Evolutionary conservation across 2,113 vertebrate genomes (phyloP), one percentile per base, ranked within the genome.

Genomic region (Variabilichromis moorii): DNA sequence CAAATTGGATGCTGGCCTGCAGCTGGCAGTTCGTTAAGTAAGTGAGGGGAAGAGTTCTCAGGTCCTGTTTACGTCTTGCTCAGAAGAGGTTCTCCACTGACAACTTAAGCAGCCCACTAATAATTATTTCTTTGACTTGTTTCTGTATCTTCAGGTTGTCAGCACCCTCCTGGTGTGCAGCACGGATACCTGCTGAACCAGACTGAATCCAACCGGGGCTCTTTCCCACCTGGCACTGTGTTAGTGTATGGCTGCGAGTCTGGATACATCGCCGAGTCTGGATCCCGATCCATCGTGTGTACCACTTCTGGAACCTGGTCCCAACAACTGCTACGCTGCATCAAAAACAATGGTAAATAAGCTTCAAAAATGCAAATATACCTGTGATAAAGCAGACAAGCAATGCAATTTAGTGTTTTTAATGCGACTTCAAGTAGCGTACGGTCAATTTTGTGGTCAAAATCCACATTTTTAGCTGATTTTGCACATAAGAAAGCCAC

Each of bases 171-270:
- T 10, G 84, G 89, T 10, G 93, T 96, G 86, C 92, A 90, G 91
- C 94, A 96, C 53, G 96, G 96, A 63, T 90, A 93, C 88, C 88
- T 94, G 89, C 87, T 95, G 79, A 96, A 97, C 93, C 94, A 95
- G 91, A 97, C 96, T 0, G 96, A 97, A 90, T 96, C 95, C 6
- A 97, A 96, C 95, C 90, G 93, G 42, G 96, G 93, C 86, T 96
- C 94, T 12, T 96, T 96, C 57, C 91, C 95, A 4, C 86, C 91
- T 3, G 96, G 96, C 59, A 94, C 96, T 19, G 91, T 96, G 90
- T 91, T 97, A 82, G 94, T 94, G 33, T 97, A 96, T 83, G 89
- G 93, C 90, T 97, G 96, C 17, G 94, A 96, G 78, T 86, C 90
- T 1, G 96, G 96, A 51, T 97, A 95, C 95, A 89, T 85, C 1